These are phyloP conservation scores for Rutpela maculata DNA, from an alignment of 2,888 invertebrate species.

Conservation along the genomic window DNA sequence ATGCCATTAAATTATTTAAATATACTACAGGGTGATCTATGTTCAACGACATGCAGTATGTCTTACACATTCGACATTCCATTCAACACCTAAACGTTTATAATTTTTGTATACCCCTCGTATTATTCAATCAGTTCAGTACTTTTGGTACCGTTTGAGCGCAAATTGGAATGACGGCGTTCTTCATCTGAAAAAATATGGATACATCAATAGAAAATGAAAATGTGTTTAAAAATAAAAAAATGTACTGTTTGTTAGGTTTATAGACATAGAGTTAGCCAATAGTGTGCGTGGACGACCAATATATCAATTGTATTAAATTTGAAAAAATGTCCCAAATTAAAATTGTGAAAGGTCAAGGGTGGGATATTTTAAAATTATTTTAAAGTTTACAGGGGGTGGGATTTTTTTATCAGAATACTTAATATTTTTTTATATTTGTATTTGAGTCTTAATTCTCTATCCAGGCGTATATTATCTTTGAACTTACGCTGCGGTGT, in stretches of 20 bases:
- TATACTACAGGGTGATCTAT: slow-evolving; percentile 22
- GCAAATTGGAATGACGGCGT: slow-evolving; percentile 77
- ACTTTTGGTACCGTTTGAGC: slow-evolving; percentile 79
- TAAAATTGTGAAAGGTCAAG: too few species aligned
- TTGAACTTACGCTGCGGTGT: too few species aligned
- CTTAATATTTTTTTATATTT: too few species aligned
- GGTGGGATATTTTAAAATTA: too few species aligned
- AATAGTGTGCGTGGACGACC: too few species aligned
- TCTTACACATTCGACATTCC: slow-evolving; percentile 38
- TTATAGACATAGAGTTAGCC: too few species aligned
- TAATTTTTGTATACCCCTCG: slow-evolving; percentile 60
- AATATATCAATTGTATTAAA: too few species aligned
- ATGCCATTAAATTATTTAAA: neutral
- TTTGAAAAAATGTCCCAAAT: too few species aligned
- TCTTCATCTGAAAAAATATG: slow-evolving; percentile 75
- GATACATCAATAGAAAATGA: slow-evolving; percentile 10
- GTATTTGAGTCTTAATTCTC: too few species aligned
- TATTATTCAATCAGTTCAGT: slow-evolving; percentile 71
- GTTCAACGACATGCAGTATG: slow-evolving; percentile 6
- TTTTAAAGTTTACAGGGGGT: too few species aligned
- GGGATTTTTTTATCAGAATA: too few species aligned
- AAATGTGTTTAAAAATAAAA: neutral
- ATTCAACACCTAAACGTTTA: slow-evolving; percentile 32
- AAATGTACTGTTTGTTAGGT: neutral
- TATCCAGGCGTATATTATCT: too few species aligned